A percentile compares a stretch with the other conserved stretches of the same genome.
These are phyloP conservation scores for Rhinopithecus roxellana DNA, from an alignment of 2,113 vertebrate species.

Conservation along the genomic window DNA sequence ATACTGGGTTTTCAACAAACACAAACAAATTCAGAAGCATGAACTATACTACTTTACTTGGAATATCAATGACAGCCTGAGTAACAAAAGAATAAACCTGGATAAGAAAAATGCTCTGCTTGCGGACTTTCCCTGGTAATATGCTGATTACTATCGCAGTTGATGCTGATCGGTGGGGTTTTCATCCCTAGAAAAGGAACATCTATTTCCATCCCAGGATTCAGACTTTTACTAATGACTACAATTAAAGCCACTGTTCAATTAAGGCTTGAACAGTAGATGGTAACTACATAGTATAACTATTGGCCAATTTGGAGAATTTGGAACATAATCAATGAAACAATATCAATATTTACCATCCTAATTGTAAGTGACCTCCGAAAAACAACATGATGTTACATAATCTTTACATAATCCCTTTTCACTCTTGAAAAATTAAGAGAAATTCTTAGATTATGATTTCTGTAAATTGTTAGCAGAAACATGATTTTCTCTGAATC, in stretches of 20 bases:
- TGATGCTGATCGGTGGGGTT: neutral
- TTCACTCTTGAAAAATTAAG: neutral
- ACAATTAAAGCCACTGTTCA: neutral
- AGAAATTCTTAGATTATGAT: neutral
- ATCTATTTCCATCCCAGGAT: neutral
- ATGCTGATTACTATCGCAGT: neutral
- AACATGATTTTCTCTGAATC: constrained; percentile 47
- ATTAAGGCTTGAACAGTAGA: neutral
- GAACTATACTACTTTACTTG: neutral
- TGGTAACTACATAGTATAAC: neutral
- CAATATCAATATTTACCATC: neutral
- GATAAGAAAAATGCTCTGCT: neutral
- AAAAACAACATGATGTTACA: neutral
- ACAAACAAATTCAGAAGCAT: neutral
- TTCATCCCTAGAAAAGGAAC: neutral
- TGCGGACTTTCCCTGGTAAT: neutral
- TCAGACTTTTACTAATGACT: neutral
- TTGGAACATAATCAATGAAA: neutral
- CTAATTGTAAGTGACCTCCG: neutral
- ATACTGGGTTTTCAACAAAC: neutral
- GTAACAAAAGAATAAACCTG: neutral
- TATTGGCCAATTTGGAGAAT: neutral
- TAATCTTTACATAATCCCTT: neutral
- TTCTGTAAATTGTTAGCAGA: neutral
- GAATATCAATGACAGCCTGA: neutral